Evolutionary conservation across 2,888 invertebrate species (phyloP).

Genomic region (Acanthococcus lagerstroemiae): DNA sequence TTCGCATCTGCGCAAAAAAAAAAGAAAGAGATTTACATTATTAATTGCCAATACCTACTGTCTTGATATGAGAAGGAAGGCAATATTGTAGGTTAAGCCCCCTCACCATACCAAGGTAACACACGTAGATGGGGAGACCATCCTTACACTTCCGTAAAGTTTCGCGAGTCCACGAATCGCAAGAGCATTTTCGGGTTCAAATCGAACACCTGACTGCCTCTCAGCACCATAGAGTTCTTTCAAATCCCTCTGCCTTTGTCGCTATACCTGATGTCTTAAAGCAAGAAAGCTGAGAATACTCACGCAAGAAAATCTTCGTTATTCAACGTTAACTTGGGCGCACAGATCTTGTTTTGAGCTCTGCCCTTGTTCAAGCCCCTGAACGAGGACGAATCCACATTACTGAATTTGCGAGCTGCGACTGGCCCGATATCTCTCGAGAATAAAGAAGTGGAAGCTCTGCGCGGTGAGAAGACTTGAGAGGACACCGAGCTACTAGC

Average conservation of each 20-base stretch:
- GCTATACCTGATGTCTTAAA: too few relatives aligned
- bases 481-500: background rate
- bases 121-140: too few relatives aligned
- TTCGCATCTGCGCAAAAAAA: background rate
- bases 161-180: too few relatives aligned
- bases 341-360: background rate
- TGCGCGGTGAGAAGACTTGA: background rate
- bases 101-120: too few relatives aligned
- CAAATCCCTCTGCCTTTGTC: too few relatives aligned
- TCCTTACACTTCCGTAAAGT: too few relatives aligned
- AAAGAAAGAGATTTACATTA: background rate
- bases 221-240: too few relatives aligned
- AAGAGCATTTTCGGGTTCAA: too few relatives aligned
- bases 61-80: too few relatives aligned
- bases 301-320: conserved; percentile 3
- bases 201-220: too few relatives aligned
- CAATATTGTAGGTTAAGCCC: too few relatives aligned
- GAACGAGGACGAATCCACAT: conserved; percentile 22
- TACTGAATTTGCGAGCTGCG: conserved; percentile 21
- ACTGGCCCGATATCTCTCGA: conserved; percentile 23
- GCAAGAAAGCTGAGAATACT: too few relatives aligned
- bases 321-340: conserved; percentile 19
- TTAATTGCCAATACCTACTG: background rate
- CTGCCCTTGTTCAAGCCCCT: background rate
- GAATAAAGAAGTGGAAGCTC: conserved; percentile 15